phyloP scores from a whole-genome alignment of 2,888 invertebrate species.

The Nephrotoma appendiculata region DNA sequence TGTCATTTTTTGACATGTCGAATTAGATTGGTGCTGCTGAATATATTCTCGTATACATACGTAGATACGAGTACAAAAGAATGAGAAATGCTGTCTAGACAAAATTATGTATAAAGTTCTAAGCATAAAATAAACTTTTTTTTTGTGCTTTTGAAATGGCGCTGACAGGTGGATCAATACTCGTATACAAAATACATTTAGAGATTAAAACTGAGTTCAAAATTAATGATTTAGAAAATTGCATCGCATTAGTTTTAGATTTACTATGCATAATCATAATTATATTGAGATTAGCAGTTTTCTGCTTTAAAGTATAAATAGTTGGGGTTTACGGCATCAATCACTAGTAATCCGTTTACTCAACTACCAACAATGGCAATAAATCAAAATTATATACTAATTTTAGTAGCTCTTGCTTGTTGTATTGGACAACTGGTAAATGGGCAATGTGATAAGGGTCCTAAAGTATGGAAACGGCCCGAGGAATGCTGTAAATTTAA shows the following conservation, averaged over 20 bases:
- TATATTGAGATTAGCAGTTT: not conserved
- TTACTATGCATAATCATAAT: not conserved
- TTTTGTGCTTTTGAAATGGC: not conserved
- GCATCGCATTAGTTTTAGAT: not conserved
- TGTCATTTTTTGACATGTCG: not conserved
- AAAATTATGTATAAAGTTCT: not conserved
- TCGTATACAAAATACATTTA: not conserved
- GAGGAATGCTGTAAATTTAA: not conserved
- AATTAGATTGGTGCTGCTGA: not conserved
- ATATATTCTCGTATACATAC: not conserved
- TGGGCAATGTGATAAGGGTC: not conserved
- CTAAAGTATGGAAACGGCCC: not conserved
- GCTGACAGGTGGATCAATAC: not conserved
- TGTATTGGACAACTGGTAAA: not conserved
- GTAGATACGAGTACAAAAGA: not conserved
- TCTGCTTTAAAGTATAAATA: not conserved
- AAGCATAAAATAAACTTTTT: not conserved
- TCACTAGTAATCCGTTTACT: not conserved
- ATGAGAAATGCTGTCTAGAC: not conserved
- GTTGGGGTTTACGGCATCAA: not conserved
- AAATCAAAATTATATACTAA: not conserved
- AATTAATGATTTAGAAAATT: not conserved
- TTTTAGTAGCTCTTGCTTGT: no score
- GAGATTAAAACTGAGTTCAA: not conserved
- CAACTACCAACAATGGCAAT: not conserved